Conservation (phyloP, 2,888 invertebrate genomes). For the Galeopsomyia nigrocyanea region DNA sequence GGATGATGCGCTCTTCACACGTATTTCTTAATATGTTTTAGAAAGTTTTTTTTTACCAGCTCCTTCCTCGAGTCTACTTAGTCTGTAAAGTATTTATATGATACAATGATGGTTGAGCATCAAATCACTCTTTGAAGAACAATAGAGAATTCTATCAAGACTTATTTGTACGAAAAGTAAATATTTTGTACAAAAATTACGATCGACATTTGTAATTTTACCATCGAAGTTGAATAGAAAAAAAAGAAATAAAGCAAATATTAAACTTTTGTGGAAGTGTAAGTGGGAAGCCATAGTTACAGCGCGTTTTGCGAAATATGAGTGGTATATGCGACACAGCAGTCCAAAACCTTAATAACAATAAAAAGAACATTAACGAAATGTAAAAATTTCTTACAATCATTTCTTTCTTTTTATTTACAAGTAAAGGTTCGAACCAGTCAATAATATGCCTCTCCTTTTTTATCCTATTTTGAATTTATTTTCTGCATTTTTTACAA, state of each 20-base stretch:
- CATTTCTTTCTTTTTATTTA: conserved; percentile 33
- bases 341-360: conserved; percentile 53
- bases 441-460: neutral
- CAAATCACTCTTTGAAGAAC: conserved; percentile 35
- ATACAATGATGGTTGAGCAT: conserved; percentile 30
- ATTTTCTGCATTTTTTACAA: conserved; percentile 23
- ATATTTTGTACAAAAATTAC: conserved; percentile 56
- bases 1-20: conserved; percentile 32
- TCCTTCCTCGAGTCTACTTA: conserved; percentile 47
- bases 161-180: conserved; percentile 25
- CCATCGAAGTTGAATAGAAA: conserved; percentile 53
- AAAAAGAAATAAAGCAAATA: conserved; percentile 47
- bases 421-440: neutral
- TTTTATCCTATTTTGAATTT: neutral
- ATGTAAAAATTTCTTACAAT: conserved; percentile 16
- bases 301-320: conserved; percentile 45
- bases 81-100: conserved; percentile 45
- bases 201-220: conserved; percentile 56
- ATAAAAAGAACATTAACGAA: conserved; percentile 51
- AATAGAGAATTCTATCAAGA: conserved; percentile 38
- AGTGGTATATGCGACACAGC: conserved; percentile 48
- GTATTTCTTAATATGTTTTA: conserved; percentile 47
- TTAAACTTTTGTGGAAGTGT: conserved; percentile 9
- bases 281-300: conserved; percentile 46
- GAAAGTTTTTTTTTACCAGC: conserved; percentile 47